Evolutionary conservation across 2,888 invertebrate species (phyloP), one percentile per base, ranked within the genome.

Genomic region (Athalia circularis): DNA sequence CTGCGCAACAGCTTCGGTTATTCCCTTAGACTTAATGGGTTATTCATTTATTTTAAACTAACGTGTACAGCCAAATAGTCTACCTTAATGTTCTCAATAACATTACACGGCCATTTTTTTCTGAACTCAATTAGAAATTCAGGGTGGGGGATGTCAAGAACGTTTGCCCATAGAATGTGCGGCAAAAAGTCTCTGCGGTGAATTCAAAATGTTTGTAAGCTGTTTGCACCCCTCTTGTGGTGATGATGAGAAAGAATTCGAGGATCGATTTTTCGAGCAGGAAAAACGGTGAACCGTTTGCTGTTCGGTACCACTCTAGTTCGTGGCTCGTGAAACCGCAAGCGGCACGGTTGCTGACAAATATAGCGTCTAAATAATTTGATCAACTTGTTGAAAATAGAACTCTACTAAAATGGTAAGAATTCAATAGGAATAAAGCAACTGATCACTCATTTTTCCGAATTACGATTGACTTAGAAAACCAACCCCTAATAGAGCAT

Each of bases 41-140:
- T 59, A 52, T 5, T 29, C 72, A 57, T 72, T 72, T 59, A 72
- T 59, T 72, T 57, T 59, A 43, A 72, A 72, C 57, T 47, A 72
- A 72, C 59, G 29, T 68, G 4, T 52, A 43, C 8, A 9, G 43
- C 47, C 59, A 6, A 75, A 47, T 62, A 43, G 29, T 61, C 64
- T 75, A 77, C 68, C 78, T 76, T 77, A 72, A 76, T 81, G 80
- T 82, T 82, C 82, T 83, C 82, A 85, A 87, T 84, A 87, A 87
- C 86, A 86, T 86, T 82, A 82, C 81, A 82, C 81, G 80, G 83
- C 85, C 86, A 87, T 86, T 67, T 68, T 68, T 54, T 29, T 68
- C 9, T 59, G 57, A 57, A 72, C 47, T 72, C 59, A 72, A 52
- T 72, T 59, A 45, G 47, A 57, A 59, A 72, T 59, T 59, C 9